Evolutionary conservation across 2,888 invertebrate genomes (phyloP).

Genomic region (Drosophila fulvimacula): DNA sequence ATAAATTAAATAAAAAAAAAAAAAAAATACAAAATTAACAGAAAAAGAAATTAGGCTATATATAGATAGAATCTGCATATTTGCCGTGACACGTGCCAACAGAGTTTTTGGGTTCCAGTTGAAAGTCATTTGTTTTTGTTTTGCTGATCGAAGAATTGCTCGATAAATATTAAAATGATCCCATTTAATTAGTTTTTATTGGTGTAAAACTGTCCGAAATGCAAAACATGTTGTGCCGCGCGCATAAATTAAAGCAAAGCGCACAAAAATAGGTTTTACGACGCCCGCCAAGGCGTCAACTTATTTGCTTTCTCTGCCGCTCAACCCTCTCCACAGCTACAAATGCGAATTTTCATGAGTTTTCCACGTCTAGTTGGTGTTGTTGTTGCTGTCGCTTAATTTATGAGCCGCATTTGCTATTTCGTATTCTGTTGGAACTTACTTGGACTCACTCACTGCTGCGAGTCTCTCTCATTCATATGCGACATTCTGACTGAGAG

Average conservation of each 20-base stretch:
- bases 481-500: constrained; percentile 14
- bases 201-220: constrained; percentile 66
- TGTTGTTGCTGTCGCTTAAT: constrained; percentile 41
- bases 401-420: constrained; percentile 69
- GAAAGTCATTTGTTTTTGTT: constrained; percentile 38
- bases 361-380: constrained; percentile 20
- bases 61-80: constrained; percentile 33
- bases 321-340: constrained; percentile 10
- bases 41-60: constrained; percentile 8
- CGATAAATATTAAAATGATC: constrained; percentile 63
- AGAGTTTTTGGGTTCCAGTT: constrained; percentile 21
- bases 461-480: background rate
- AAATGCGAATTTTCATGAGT: constrained; percentile 36
- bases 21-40: too few relatives aligned
- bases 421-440: constrained; percentile 27
- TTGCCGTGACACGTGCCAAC: constrained; percentile 46
- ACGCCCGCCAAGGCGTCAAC: constrained; percentile 51
- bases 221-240: constrained; percentile 73
- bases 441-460: constrained; percentile 18
- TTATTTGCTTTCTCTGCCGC: constrained; percentile 9
- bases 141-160: constrained; percentile 24
- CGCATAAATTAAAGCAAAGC: constrained; percentile 70
- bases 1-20: constrained; percentile 7
- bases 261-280: constrained; percentile 75
- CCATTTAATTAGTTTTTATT: constrained; percentile 67